phyloP scores from a whole-genome alignment of 2,113 vertebrate genomes.

The Paracanthobrama guichenoti region DNA sequence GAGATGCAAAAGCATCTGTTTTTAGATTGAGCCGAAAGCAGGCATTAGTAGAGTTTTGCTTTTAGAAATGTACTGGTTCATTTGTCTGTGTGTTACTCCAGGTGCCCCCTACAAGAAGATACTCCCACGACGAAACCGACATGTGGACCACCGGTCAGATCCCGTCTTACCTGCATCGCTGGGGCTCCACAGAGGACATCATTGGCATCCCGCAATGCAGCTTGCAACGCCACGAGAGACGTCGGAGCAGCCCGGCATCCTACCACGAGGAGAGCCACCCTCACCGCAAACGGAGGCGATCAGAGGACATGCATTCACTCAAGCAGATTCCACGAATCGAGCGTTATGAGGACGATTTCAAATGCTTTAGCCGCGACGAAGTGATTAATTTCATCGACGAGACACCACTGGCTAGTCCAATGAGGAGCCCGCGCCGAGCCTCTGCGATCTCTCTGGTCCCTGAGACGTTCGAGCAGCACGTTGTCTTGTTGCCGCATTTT shows the following conservation, averaged over 20 bases:
- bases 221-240: constrained; percentile 75
- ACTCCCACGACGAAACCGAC: constrained; percentile 91
- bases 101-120: constrained; percentile 91
- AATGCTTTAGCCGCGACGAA: constrained; percentile 83
- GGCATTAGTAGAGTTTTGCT: background rate
- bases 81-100: constrained; percentile 61
- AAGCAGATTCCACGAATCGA: constrained; percentile 71
- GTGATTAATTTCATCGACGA: constrained; percentile 83
- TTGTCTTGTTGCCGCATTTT: constrained; percentile 73
- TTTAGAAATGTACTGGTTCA: background rate
- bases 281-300: constrained; percentile 79
- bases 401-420: constrained; percentile 78
- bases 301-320: constrained; percentile 81
- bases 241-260: constrained; percentile 78
- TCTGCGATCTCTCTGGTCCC: constrained; percentile 80
- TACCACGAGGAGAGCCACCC: constrained; percentile 78
- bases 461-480: constrained; percentile 69
- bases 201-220: constrained; percentile 78
- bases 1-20: constrained; percentile 10
- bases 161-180: constrained; percentile 83
- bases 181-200: constrained; percentile 87
- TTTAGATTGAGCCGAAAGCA: constrained; percentile 3
- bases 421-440: constrained; percentile 73
- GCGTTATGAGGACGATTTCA: constrained; percentile 68
- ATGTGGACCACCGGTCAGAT: constrained; percentile 85